Evolutionary conservation across 2,888 invertebrate species (phyloP).

Genomic region (Lymantria dispar): DNA sequence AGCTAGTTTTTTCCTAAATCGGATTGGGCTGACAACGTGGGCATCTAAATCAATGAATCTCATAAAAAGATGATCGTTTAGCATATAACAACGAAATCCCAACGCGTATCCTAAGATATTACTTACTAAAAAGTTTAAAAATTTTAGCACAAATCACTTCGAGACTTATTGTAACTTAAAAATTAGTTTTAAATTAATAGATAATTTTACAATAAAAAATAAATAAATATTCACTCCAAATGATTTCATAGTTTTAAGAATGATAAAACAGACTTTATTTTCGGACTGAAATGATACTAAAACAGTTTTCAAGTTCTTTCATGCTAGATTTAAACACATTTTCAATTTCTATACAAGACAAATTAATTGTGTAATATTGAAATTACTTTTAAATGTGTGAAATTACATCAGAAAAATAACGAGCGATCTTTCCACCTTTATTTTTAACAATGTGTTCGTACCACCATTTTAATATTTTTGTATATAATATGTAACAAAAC

Average conservation of each 20-base stretch:
- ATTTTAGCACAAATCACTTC: conserved; percentile 22
- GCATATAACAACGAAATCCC: conserved; percentile 40
- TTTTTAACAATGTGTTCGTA: conserved; percentile 49
- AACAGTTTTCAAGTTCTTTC: background rate
- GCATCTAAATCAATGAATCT: conserved; percentile 18
- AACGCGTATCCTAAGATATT: conserved; percentile 32
- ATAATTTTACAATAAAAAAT: conserved; percentile 12
- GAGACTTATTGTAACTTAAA: conserved; percentile 22
- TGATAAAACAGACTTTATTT: background rate
- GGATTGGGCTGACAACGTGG: too few relatives aligned
- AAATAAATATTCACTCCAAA: conserved; percentile 15
- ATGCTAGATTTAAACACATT: background rate
- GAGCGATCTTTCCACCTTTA: background rate
- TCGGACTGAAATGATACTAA: background rate
- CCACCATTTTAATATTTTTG: conserved; percentile 54
- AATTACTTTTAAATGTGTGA: too few relatives aligned
- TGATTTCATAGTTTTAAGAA: conserved; percentile 30
- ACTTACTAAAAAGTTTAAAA: conserved; percentile 16
- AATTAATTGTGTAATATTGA: too few relatives aligned
- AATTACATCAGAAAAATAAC: too few relatives aligned
- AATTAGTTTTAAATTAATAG: conserved; percentile 19
- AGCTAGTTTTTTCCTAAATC: too few relatives aligned
- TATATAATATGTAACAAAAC: conserved; percentile 37
- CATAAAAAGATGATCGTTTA: conserved; percentile 9
- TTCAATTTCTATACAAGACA: too few relatives aligned